Base-by-base conservation (phyloP, 2,113 vertebrate species). In the Addax nasomaculatus region DNA sequence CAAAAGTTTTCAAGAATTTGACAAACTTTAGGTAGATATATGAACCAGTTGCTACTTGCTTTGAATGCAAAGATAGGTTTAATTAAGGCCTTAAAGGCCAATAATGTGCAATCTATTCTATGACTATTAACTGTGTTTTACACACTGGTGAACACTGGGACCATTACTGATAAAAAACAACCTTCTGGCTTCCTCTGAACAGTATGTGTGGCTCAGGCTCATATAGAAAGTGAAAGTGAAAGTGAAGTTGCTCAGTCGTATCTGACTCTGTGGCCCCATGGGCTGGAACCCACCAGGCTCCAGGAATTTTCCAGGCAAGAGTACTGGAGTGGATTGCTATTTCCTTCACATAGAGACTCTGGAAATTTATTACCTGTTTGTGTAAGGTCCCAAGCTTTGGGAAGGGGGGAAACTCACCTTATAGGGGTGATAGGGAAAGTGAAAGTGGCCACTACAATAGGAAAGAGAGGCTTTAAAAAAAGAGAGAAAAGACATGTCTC, bases 1-100 rank as follows among this genome's bases (percentile, higher is more conserved):
- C 73, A 95, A 96, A 92, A 73, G 3, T 97, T 98, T 97, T 97
- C 81, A 95, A 97, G 55, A 64, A 97, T 91, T 97, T 93, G 51
- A 98, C 93, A 95, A 70, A 76, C 47, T 91, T 94, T 90, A 92
- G 53, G 36, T 5, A 92, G 96, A 93, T 25, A 60, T 79, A 95
- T 94, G 62, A 96, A 94, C 53, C 62, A 85, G 29, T 49, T 97
- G 58, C 85, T 97, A 47, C 15, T 39, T 96, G 70, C n/a, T 96
- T 89, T 33, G 76, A 96, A 21, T 55, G 64, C 81, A 89, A 89
- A 90, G 23, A 43, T 64, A 58, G 17, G 6, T 96, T 86, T 62
- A 95, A 13, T 47, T 33, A 67, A 39, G 49, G 19, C 13, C 43
- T 81, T 16, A 11, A 30, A 79, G 11, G 36, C 4, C 55, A 94